Percentiles rank a stretch among this genome's conserved stretches.
These are phyloP conservation scores for Brachypteracias leptosomus DNA, from an alignment of 2,113 vertebrate genomes.

Conservation along the genomic window DNA sequence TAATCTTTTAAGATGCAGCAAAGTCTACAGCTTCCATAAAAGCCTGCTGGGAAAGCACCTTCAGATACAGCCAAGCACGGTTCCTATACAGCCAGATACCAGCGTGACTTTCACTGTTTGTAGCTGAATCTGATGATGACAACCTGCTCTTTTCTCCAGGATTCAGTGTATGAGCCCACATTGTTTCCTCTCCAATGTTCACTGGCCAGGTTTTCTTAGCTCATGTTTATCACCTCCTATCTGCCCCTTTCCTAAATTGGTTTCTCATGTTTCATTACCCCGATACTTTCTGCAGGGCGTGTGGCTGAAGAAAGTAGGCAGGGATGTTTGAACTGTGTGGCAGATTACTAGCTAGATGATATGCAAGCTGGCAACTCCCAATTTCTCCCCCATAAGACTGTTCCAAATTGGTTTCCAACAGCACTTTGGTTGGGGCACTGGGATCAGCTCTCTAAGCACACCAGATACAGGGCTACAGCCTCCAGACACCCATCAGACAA, in stretches of 20 bases:
- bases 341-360: neutral
- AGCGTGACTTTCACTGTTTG: neutral
- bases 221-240: neutral
- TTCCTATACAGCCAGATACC: neutral
- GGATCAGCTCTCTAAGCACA: neutral
- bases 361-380: neutral
- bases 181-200: neutral
- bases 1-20: neutral
- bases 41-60: neutral
- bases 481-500: neutral
- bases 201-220: neutral
- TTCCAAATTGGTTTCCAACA: neutral
- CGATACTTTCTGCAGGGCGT: neutral
- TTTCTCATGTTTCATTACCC: neutral
- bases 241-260: neutral
- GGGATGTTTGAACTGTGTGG: neutral
- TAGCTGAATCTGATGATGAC: neutral
- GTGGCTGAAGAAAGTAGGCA: neutral
- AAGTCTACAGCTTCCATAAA: neutral
- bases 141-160: neutral
- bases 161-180: neutral
- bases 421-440: neutral
- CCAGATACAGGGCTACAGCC: neutral
- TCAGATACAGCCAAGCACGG: neutral
- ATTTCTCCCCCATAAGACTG: neutral